A percentile compares a stretch with the other conserved stretches of the same genome.
phyloP scores from a whole-genome alignment of 2,113 vertebrate genomes.

The Ammodramus savannarum region DNA sequence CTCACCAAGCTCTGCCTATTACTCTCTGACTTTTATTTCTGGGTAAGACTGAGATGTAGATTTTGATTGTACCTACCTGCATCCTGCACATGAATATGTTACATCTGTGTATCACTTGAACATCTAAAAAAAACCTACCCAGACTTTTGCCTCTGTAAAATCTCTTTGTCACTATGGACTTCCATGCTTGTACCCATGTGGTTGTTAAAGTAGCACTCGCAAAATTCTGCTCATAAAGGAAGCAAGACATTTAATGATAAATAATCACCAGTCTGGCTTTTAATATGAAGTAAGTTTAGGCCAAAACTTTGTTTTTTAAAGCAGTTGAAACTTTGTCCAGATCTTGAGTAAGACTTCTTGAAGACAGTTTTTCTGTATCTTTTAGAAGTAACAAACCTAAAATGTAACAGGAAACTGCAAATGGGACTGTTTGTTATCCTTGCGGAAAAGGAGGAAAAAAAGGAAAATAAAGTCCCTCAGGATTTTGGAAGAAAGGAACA shows the following conservation, averaged over 20 bases:
- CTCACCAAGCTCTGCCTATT: neutral
- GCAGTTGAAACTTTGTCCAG: neutral
- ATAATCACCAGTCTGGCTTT: neutral
- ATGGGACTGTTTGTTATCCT: neutral
- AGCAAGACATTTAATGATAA: neutral
- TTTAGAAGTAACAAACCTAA: neutral
- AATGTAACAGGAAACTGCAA: neutral
- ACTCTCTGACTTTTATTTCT: neutral
- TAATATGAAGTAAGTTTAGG: neutral
- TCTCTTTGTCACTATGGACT: neutral
- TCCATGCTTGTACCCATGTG: accelerated
- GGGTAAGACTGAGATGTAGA: neutral
- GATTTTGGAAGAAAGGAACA: neutral
- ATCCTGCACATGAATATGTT: neutral
- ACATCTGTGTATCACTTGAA: neutral
- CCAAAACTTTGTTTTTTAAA: neutral
- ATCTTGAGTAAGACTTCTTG: neutral
- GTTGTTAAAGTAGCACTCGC: neutral
- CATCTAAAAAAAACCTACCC: neutral
- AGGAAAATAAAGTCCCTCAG: neutral
- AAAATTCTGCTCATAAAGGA: neutral
- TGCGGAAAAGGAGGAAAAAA: neutral
- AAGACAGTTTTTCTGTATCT: neutral
- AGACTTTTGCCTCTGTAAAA: neutral
- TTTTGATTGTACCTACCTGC: neutral